Conservation (phyloP, 2,797 vertebrate species). For the Yasuhikotakia modesta region DNA sequence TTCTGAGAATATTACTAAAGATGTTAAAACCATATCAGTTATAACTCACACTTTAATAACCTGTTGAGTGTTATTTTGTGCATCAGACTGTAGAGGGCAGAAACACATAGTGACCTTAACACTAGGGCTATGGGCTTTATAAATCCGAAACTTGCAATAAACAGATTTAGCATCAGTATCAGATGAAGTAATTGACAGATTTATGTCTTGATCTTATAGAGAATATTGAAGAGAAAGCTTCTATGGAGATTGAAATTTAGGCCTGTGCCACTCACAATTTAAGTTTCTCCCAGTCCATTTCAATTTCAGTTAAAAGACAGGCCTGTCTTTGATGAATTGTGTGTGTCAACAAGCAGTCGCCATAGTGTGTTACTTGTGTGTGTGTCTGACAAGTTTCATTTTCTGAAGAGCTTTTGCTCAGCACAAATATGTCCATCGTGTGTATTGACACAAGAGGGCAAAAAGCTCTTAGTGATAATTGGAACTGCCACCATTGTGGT, state of each 20-base stretch:
- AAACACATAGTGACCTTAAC: not conserved
- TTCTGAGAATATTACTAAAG: too few relatives aligned
- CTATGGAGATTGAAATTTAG: constrained; percentile 33
- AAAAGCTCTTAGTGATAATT: constrained; percentile 65
- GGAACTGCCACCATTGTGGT: constrained; percentile 40
- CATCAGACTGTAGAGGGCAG: constrained; percentile 51
- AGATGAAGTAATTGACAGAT: not conserved
- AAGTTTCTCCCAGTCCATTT: constrained; percentile 21
- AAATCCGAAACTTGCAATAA: not conserved
- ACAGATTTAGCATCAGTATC: not conserved
- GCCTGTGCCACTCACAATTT: constrained; percentile 3
- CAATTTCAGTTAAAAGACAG: constrained; percentile 43
- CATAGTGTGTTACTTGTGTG: constrained; percentile 20
- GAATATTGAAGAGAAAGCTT: constrained; percentile 25
- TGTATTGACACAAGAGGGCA: constrained; percentile 54
- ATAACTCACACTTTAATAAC: not conserved
- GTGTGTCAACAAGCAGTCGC: constrained; percentile 16
- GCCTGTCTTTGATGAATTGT: constrained; percentile 47
- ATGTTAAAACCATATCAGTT: too few relatives aligned
- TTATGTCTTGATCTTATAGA: not conserved
- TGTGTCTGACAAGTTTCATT: constrained; percentile 58
- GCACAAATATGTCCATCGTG: constrained; percentile 45
- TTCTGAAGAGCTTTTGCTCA: constrained; percentile 61
- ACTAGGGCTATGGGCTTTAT: not conserved
- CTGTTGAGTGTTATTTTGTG: constrained; percentile 6